Evolutionary conservation across 2,888 invertebrate species (phyloP), one percentile per base, ranked within the genome.

Genomic region (Athalia circularis): DNA sequence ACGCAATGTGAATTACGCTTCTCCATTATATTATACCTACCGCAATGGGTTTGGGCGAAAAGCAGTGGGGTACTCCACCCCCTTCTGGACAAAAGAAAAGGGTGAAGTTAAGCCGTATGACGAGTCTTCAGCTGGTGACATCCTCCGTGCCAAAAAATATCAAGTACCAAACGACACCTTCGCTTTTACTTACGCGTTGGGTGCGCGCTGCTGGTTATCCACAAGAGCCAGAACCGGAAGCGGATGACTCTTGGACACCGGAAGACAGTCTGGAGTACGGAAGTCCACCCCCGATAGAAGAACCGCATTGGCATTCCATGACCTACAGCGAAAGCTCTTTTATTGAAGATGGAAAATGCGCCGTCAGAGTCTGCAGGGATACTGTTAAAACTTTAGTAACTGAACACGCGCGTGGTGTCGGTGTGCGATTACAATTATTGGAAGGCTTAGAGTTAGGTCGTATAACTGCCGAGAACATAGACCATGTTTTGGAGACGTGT

Each of bases 281-380:
- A 79, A 95, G 95, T 59, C 95, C 95, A 15, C 95, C 95, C 7
- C 95, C 95, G 50, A 94, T 95, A 79, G 96, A 96, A 90, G 95
- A 88, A 64, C 87, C 88, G 0, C 85, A 88, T 45, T 88, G 87
- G 76, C 89, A 95, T 90, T 95, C 95, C 65, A 95, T 95, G 83
- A 95, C 95, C 88, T 94, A 95, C 92, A 95, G 95, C 91, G 96
- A 96, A 88, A 95, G 95, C 91, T 95, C 95, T 86, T 95, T 94
- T 88, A 95, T 83, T 45, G 87, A 86, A 6, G 85, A 86, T 81
- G 88, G 81, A 81, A 88, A 79, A 76, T 88, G 81, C 90, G 92
- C 86, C 65, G 80, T 91, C 5, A 87, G 84, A 64, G 88, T 91
- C 54, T 90, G 86, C 79, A 88, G 88, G 61, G 96, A 96, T 85